Percentiles rank a stretch among this genome's conserved stretches.
Evolutionary conservation across 2,113 vertebrate genomes (phyloP).

Genomic region (Nesospiza acunhae): DNA sequence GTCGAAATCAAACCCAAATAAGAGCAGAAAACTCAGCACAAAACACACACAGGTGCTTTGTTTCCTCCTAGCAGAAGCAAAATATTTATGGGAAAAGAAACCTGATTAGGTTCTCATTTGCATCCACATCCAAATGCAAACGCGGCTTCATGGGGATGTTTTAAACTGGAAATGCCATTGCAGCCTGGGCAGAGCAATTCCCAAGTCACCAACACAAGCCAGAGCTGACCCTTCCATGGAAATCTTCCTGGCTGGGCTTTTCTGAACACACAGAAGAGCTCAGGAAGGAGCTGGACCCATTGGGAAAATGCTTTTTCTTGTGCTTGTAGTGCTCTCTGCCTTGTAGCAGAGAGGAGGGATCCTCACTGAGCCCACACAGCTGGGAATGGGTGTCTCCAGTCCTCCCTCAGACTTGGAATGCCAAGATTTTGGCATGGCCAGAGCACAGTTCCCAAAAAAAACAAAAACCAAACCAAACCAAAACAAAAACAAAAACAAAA

Average conservation of each 20-base stretch:
- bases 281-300: not conserved
- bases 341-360: not conserved
- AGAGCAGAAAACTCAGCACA: not conserved
- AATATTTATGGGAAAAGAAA: not conserved
- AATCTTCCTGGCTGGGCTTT: not conserved
- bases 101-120: not conserved
- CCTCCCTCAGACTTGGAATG: not conserved
- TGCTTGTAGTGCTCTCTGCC: rapidly evolving
- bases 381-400: not conserved
- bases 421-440: not conserved
- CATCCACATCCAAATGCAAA: not conserved
- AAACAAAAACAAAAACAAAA: not conserved
- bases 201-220: not conserved
- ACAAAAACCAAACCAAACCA: not conserved
- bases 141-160: not conserved
- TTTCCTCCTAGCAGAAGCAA: not conserved
- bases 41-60: not conserved
- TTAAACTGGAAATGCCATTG: not conserved
- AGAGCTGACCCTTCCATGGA: not conserved
- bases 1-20: not conserved
- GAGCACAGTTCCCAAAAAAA: not conserved
- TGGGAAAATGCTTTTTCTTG: not conserved
- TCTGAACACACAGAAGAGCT: not conserved
- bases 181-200: not conserved
- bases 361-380: not conserved